phyloP scores from a whole-genome alignment of 1,140 invertebrate genomes.

The Drosophila pachea region DNA sequence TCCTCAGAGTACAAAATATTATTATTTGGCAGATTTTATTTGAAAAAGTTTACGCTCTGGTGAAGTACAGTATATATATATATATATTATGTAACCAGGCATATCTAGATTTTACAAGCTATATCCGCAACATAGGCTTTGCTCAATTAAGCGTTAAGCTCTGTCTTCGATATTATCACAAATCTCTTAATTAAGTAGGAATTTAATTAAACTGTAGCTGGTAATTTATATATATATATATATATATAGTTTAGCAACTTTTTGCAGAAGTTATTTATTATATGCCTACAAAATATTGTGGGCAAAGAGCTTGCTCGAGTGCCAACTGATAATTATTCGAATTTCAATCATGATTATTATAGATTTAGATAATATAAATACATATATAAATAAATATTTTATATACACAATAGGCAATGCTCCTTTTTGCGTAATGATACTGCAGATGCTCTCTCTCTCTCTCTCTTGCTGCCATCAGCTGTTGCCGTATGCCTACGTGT shows the following conservation, averaged over 20 bases:
- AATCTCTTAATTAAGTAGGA: constrained; percentile 5
- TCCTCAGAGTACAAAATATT: no score
- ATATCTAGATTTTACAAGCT: neutral
- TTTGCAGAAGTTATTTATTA: neutral
- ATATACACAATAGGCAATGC: constrained; percentile 2
- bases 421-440: constrained; percentile 11
- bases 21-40: neutral
- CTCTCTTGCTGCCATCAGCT: constrained; percentile 28
- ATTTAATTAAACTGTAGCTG: constrained; percentile 4
- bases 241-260: constrained; percentile 4
- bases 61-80: neutral
- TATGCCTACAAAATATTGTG: neutral
- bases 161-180: neutral
- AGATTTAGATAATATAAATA: constrained; percentile 39
- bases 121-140: neutral
- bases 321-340: constrained; percentile 36
- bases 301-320: constrained; percentile 1
- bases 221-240: constrained; percentile 2
- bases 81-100: no score
- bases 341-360: constrained; percentile 40
- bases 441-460: constrained; percentile 3
- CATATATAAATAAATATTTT: neutral
- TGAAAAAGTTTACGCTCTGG: neutral
- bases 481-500: constrained; percentile 9
- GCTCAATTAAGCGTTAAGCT: constrained; percentile 8